These are phyloP conservation scores for Melanotus villosus DNA, from an alignment of 2,888 invertebrate species.

Conservation along the genomic window DNA sequence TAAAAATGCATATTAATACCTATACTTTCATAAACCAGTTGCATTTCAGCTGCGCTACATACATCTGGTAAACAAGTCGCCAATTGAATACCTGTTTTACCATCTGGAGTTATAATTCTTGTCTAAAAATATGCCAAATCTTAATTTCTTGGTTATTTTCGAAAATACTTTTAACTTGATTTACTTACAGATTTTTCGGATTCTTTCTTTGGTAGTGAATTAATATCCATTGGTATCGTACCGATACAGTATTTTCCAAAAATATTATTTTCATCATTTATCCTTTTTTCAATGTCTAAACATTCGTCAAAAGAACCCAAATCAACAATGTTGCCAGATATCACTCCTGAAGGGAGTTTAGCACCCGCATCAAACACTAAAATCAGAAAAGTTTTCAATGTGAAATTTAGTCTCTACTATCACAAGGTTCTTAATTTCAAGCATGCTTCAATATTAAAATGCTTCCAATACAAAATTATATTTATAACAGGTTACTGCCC, in stretches of 20 bases:
- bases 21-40: background rate
- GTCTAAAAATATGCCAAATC: background rate
- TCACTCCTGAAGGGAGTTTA: constrained; percentile 36
- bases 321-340: constrained; percentile 30
- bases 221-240: background rate
- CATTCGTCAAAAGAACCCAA: constrained; percentile 42
- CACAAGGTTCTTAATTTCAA: too few relatives aligned
- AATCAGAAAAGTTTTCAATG: background rate
- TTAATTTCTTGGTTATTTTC: background rate
- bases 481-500: too few relatives aligned
- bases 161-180: too few relatives aligned
- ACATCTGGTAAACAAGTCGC: background rate
- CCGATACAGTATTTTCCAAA: constrained; percentile 41
- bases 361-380: constrained; percentile 40
- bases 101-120: background rate
- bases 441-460: too few relatives aligned
- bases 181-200: too few relatives aligned
- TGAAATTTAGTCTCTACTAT: too few relatives aligned
- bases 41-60: background rate
- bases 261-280: constrained; percentile 1
- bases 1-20: background rate
- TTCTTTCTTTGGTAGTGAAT: background rate
- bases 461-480: too few relatives aligned
- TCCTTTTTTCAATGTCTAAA: constrained; percentile 8
- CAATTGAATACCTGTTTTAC: background rate